Base-by-base conservation (phyloP, 1,140 invertebrate genomes). In the Diachasmimorpha longicaudata region DNA sequence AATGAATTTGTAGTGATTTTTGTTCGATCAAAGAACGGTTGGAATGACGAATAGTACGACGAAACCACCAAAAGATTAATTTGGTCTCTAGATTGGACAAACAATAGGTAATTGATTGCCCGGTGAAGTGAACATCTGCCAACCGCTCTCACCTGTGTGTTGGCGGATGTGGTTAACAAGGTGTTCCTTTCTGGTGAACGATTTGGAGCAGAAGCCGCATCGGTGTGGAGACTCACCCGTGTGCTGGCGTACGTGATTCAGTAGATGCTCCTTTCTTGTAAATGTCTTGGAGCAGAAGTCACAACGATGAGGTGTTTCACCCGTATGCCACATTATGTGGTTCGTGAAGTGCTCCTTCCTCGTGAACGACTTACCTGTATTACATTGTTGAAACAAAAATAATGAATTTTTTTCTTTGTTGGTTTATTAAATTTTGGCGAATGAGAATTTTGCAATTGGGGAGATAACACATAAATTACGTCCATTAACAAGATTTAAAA, bases 271-370 rank as follows among this genome's bases (percentile, higher is more conserved):
- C 87, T 95, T 95, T 79, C 94, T 90, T 8, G 94, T 95, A 87
- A 95, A 95, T 21, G 94, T 94, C 87, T 95, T 95, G 44, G 94
- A 93, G 85, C 94, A 95, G 85, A 95, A 95, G 86, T 95, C 94
- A 84, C 94, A 95, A 58, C 94, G 92, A 87, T 95, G 94, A n/a
- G 94, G 94, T 63, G 95, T 96, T 87, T 96, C 95, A 76, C 96
- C 95, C 78, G 94, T 95, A 85, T 95, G 94, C 93, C 94, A 95
- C 91, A 95, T 91, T 86, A 95, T 94, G 90, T 95, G 94, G 90
- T 95, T 95, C 91, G 93, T 94, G 89, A 95, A 94, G 86, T 95
- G 94, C 89, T 95, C 94, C 89, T 94, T 95, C 83, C 95, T 92
- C 68, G 95, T 96, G 87, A 97, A 97, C 52, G 93, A 93, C 90